Percentiles rank a stretch among this genome's conserved stretches.
Evolutionary conservation across 2,797 vertebrate species (phyloP).

Genomic region (Lindbergichthys nudifrons): DNA sequence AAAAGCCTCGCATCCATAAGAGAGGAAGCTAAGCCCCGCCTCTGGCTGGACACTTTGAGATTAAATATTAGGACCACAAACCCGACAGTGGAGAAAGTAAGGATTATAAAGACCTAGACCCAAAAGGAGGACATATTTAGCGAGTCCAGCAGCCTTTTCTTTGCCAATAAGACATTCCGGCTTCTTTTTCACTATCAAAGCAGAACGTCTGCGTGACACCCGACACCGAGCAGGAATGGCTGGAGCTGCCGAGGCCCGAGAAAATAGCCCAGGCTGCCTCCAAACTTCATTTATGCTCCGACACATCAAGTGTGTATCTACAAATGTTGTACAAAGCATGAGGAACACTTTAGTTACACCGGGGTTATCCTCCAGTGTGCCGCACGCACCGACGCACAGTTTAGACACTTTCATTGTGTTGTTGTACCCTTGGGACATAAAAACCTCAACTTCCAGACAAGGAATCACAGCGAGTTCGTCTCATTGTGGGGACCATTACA

Average conservation of each 20-base stretch:
- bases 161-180: constrained; percentile 15
- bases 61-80: constrained; percentile 35
- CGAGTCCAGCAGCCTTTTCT: neutral
- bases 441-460: constrained; percentile 52
- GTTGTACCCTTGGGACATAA: constrained; percentile 47
- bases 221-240: constrained; percentile 79
- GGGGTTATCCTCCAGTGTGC: neutral
- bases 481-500: neutral
- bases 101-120: neutral
- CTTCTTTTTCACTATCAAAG: constrained; percentile 30
- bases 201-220: constrained; percentile 70
- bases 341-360: neutral
- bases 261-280: constrained; percentile 50
- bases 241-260: constrained; percentile 74
- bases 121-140: neutral
- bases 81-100: constrained; percentile 15
- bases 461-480: constrained; percentile 4
- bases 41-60: constrained; percentile 17
- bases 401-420: constrained; percentile 16
- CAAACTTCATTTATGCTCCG: constrained; percentile 33
- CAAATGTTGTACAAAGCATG: neutral
- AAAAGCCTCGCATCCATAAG: constrained; percentile 28
- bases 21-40: constrained; percentile 58
- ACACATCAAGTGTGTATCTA: neutral
- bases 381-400: neutral